These are phyloP conservation scores for Drosophila sp. DNA, from an alignment of 1,140 invertebrate species.

Conservation along the genomic window DNA sequence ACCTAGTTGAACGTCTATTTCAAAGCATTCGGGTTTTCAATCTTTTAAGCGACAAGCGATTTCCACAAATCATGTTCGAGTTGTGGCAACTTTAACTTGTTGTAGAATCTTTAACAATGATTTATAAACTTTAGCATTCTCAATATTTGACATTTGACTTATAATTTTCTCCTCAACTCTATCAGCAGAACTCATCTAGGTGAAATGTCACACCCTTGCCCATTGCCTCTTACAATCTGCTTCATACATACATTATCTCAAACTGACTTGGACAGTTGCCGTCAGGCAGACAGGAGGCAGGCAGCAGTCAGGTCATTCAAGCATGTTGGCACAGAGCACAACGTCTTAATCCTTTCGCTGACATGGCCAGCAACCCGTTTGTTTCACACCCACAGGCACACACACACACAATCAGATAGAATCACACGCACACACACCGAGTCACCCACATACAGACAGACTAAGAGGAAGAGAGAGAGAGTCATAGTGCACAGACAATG, in stretches of 20 bases:
- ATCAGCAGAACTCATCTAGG: constrained; percentile 3
- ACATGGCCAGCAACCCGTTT: constrained; percentile 26
- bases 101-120: neutral
- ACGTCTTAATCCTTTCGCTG: constrained; percentile 68
- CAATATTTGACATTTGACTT: constrained; percentile 2
- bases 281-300: neutral
- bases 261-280: constrained; percentile 12
- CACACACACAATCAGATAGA: neutral
- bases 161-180: neutral
- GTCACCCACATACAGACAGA: constrained; percentile 19
- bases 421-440: neutral
- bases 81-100: too few species aligned
- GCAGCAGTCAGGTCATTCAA: constrained; percentile 9
- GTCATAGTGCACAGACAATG: constrained; percentile 50
- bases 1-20: too few species aligned
- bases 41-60: too few species aligned
- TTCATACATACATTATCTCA: neutral
- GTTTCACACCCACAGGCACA: constrained; percentile 35
- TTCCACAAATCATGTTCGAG: too few species aligned
- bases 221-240: neutral
- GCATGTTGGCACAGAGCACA: constrained; percentile 33
- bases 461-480: neutral
- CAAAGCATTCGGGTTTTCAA: too few species aligned
- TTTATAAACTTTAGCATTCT: neutral
- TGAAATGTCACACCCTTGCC: neutral